These are phyloP conservation scores for Bedellia somnulentella DNA, from an alignment of 2,888 invertebrate genomes.

Conservation along the genomic window DNA sequence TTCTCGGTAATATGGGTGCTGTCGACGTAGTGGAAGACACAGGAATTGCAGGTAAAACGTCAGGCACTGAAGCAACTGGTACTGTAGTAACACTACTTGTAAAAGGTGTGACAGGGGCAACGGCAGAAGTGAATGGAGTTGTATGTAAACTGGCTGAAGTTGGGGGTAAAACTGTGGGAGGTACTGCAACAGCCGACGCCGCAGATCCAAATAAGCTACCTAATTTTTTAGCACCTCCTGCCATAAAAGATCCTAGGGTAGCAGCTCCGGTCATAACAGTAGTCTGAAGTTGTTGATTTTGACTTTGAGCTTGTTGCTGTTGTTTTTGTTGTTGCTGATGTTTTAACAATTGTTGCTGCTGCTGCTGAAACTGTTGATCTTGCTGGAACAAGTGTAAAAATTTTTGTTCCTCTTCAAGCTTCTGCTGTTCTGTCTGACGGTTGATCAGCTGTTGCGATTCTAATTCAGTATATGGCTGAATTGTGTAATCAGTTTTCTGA, in stretches of 20 bases:
- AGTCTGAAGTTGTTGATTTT: constrained; percentile 41
- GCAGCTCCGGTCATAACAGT: constrained; percentile 47
- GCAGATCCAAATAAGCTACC: constrained; percentile 54
- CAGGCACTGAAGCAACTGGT: constrained; percentile 41
- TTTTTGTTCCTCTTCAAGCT: constrained; percentile 18
- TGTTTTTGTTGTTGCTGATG: constrained; percentile 25
- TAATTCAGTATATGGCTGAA: no score
- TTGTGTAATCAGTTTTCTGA: no score
- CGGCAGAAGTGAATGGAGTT: constrained; percentile 20
- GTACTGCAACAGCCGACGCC: constrained; percentile 39
- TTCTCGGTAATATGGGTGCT: constrained; percentile 34
- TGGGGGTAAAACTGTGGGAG: constrained; percentile 19
- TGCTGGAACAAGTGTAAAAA: no score
- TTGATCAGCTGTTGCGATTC: constrained; percentile 2
- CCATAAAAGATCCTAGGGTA: constrained; percentile 50
- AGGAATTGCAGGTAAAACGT: constrained; percentile 33
- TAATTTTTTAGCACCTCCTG: constrained; percentile 51
- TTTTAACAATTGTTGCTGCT: constrained; percentile 17
- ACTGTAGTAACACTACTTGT: constrained; percentile 29
- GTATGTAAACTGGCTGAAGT: constrained; percentile 17
- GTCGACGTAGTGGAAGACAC: constrained; percentile 33
- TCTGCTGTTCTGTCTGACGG: constrained; percentile 10
- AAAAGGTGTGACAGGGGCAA: constrained; percentile 31
- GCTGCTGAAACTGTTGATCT: constrained; percentile 16
- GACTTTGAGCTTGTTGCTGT: constrained; percentile 25